These are phyloP conservation scores for Halichoerus grypus DNA, from an alignment of 2,113 vertebrate genomes.

Conservation along the genomic window DNA sequence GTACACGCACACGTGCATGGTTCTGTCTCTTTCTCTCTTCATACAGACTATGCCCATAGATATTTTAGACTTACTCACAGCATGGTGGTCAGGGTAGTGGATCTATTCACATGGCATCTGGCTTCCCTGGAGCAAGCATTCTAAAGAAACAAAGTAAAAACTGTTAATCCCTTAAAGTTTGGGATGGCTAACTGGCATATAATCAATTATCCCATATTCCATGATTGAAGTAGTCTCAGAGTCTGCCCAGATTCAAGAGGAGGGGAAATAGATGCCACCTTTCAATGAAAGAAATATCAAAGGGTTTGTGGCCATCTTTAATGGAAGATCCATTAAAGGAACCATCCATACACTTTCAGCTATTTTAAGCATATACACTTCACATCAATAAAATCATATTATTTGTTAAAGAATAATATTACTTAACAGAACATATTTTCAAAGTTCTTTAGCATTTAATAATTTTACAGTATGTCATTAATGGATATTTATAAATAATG, in stretches of 20 bases:
- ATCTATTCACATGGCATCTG: background rate
- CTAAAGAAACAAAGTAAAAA: background rate
- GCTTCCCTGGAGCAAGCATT: background rate
- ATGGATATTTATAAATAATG: background rate
- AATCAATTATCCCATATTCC: background rate
- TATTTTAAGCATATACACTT: background rate
- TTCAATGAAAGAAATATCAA: background rate
- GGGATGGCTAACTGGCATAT: background rate
- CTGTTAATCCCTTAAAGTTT: background rate
- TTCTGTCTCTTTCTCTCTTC: background rate
- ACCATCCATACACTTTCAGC: background rate
- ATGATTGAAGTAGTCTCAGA: background rate
- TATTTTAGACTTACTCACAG: background rate
- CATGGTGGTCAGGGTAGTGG: background rate
- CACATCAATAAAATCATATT: background rate
- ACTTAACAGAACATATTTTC: background rate
- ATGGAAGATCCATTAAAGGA: background rate
- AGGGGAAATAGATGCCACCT: background rate
- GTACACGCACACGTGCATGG: accelerated
- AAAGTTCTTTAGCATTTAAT: background rate
- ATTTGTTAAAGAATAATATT: background rate
- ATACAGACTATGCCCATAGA: background rate
- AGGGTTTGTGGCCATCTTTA: background rate
- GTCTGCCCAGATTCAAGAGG: background rate
- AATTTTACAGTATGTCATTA: background rate